Evolutionary conservation across 2,797 vertebrate genomes (phyloP), one percentile per base, ranked within the genome.

Genomic region (Falco biarmicus): DNA sequence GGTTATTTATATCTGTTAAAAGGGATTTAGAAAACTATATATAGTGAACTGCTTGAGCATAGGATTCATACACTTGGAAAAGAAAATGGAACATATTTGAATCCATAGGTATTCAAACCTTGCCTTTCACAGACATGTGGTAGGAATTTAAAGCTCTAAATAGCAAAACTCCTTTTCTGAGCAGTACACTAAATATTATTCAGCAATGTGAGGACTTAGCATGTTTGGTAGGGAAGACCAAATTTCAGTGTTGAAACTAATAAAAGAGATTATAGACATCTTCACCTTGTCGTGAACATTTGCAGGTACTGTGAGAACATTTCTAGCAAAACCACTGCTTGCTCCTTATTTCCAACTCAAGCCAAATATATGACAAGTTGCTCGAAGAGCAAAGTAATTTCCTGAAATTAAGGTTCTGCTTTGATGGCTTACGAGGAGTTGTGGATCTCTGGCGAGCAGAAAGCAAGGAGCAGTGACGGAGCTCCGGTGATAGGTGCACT

Each of bases 401-500:
- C 39, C 28, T 37, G 20, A n/a, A 57, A 10, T n/a, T 29, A 26
- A 59, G 8, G 47, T 50, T 76, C 34, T 71, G 50, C 1, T 10
- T 15, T 60, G 75, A 13, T 11, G 45, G 19, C 22, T 75, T 29
- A 24, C 0, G 7, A 43, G 43, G 56, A 6, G 17, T 4, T 1
- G 4, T 39, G 70, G n/a, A 69, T 47, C 24, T 68, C 68, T 32
- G 37, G 39, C 11, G 34, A 59, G 20, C 18, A 31, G 66, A 56
- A 45, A 56, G 32, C 57, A 32, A 41, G 70, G 8, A 75, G 39
- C 1, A 41, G 45, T 4, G n/a, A 48, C 26, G 26, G 60, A 37
- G n/a, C 17, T 25, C 5, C 1, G 1, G 61, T 17, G 18, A 7
- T 2, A 15, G 32, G 56, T 5, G 9, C 8, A 3, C 24, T 39